These are phyloP conservation scores for Sorex fumeus DNA, from an alignment of 2,113 vertebrate species.

Conservation along the genomic window DNA sequence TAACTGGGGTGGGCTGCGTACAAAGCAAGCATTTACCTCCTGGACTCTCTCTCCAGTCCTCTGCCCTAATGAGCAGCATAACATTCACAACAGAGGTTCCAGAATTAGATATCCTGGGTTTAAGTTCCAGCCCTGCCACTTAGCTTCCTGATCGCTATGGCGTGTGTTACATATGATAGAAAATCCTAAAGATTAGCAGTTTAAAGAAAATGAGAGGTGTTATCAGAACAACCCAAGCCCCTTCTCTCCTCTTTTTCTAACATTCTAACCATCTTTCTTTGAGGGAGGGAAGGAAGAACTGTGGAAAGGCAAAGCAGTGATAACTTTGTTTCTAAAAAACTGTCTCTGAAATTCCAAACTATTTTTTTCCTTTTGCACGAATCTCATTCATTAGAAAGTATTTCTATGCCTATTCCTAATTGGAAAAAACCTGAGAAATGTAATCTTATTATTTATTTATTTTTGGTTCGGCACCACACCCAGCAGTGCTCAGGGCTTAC, in stretches of 20 bases:
- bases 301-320: background rate
- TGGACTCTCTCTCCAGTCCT: too few species aligned
- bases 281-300: background rate
- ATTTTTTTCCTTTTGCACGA: background rate
- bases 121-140: background rate
- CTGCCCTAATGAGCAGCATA: background rate
- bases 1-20: too few species aligned
- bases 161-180: background rate
- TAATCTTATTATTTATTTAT: background rate
- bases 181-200: background rate
- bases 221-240: background rate
- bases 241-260: background rate
- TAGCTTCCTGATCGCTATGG: constrained; percentile 5
- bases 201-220: background rate
- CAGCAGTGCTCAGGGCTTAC: too few species aligned
- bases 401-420: background rate
- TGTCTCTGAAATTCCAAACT: background rate
- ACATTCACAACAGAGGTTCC: background rate
- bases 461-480: too few species aligned
- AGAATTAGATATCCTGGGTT: background rate
- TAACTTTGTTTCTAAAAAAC: constrained; percentile 1
- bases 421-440: background rate
- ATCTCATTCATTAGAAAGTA: background rate
- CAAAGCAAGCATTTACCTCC: too few species aligned
- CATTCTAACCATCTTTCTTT: background rate